A percentile compares a stretch with the other conserved stretches of the same genome.
Conservation (phyloP, 2,888 invertebrate species). For the Corythucha ciliata region DNA sequence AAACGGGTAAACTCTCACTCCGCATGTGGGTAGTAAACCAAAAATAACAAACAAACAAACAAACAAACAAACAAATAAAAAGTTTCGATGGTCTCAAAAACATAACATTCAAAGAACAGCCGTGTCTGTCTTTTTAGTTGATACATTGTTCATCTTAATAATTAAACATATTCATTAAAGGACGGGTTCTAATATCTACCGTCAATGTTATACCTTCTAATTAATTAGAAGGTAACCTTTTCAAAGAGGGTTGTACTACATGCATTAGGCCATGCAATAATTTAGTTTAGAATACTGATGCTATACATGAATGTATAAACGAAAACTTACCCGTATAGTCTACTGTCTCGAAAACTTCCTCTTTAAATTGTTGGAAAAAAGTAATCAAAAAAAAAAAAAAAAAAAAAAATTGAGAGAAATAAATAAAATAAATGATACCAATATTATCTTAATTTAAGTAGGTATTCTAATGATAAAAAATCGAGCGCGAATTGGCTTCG, state of each 20-base stretch:
- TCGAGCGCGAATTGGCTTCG: not conserved
- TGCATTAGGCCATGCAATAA: conserved; percentile 23
- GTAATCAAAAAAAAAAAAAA: conserved; percentile 28
- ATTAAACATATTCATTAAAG: not conserved
- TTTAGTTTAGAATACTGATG: not conserved
- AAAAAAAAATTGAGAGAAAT: conserved; percentile 24
- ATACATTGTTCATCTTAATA: conserved; percentile 1
- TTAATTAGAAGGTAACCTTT: not conserved
- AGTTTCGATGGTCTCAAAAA: conserved; percentile 1
- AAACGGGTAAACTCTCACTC: conserved; percentile 31
- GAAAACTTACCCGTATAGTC: conserved; percentile 74
- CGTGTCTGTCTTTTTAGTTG: conserved; percentile 2
- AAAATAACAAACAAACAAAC: conserved; percentile 4
- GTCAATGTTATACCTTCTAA: not conserved
- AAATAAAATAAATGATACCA: conserved; percentile 18
- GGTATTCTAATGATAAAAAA: not conserved
- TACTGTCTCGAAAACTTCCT: conserved; percentile 84
- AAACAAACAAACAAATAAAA: not conserved
- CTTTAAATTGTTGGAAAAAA: conserved; percentile 43
- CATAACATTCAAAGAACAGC: not conserved
- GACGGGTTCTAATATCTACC: not conserved
- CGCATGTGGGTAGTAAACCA: conserved; percentile 18
- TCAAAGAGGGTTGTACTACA: conserved; percentile 4
- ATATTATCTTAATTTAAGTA: not conserved
- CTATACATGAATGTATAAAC: not conserved